phyloP scores from a whole-genome alignment of 2,113 vertebrate species.

The Perca fluviatilis region DNA sequence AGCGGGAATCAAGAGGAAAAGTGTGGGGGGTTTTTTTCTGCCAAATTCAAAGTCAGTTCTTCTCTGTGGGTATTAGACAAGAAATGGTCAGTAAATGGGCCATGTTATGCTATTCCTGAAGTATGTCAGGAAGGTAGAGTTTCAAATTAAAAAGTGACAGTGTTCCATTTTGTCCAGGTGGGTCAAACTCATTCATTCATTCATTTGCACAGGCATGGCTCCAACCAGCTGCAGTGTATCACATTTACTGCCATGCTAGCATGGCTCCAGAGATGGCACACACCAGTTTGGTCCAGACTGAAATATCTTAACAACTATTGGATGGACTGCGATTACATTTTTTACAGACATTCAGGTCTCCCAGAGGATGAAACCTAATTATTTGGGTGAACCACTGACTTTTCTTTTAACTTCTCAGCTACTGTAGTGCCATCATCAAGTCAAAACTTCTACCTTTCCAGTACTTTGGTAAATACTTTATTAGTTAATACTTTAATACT shows the following conservation, averaged over 20 bases:
- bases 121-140: slow-evolving; percentile 53
- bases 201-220: not conserved
- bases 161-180: slow-evolving; percentile 62
- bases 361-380: too few relatives aligned
- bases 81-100: slow-evolving; percentile 58
- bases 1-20: slow-evolving; percentile 30
- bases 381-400: too few relatives aligned
- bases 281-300: not conserved
- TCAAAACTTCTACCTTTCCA: too few relatives aligned
- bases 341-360: not conserved
- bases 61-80: not conserved
- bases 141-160: slow-evolving; percentile 56
- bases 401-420: not conserved
- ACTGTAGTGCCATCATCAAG: too few relatives aligned
- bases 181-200: slow-evolving; percentile 45
- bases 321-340: not conserved
- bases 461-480: too few relatives aligned
- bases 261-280: not conserved
- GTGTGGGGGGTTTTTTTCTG: not conserved
- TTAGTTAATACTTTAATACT: too few relatives aligned
- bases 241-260: not conserved
- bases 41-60: slow-evolving; percentile 12
- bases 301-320: not conserved
- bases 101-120: slow-evolving; percentile 60
- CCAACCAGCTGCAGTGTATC: not conserved